Evolutionary conservation across 2,888 invertebrate species (phyloP).

Genomic region (Epirrhoe alternata): DNA sequence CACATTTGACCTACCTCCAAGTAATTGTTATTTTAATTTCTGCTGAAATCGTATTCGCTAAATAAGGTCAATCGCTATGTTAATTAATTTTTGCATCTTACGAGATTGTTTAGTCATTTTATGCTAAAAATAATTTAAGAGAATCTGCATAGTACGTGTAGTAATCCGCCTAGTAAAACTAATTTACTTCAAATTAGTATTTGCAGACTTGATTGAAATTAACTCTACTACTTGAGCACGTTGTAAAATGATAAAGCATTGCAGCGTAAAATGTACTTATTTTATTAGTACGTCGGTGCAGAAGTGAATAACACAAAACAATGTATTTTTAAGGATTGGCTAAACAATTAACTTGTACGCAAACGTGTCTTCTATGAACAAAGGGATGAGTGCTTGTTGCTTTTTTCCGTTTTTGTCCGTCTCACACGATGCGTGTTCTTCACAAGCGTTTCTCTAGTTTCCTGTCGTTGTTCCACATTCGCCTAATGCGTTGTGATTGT

Average conservation of each 20-base stretch:
- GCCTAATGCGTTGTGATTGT: conserved; percentile 58
- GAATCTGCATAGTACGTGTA: conserved; percentile 8
- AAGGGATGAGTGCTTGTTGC: conserved; percentile 66
- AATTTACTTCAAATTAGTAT: conserved; percentile 8
- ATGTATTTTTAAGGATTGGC: background rate
- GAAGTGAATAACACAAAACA: background rate
- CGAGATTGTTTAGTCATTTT: conserved; percentile 7
- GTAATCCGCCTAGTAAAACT: conserved; percentile 19
- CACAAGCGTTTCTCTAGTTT: conserved; percentile 64
- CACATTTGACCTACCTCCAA: no score
- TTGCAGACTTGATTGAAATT: conserved; percentile 18
- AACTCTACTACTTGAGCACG: conserved; percentile 5
- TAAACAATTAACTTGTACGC: conserved; percentile 57
- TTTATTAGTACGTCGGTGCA: background rate
- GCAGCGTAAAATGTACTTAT: background rate
- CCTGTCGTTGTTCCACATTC: conserved; percentile 64
- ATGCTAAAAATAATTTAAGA: conserved; percentile 17
- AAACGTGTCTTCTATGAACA: conserved; percentile 62
- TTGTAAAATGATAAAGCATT: conserved; percentile 1
- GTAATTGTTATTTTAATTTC: background rate
- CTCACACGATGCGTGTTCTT: conserved; percentile 59
- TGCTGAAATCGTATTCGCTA: background rate
- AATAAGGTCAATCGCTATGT: conserved; percentile 8
- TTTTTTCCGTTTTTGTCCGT: conserved; percentile 63
- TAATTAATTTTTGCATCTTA: conserved; percentile 3